phyloP scores from a whole-genome alignment of 2,888 invertebrate genomes.

The Periphyllus acericola region DNA sequence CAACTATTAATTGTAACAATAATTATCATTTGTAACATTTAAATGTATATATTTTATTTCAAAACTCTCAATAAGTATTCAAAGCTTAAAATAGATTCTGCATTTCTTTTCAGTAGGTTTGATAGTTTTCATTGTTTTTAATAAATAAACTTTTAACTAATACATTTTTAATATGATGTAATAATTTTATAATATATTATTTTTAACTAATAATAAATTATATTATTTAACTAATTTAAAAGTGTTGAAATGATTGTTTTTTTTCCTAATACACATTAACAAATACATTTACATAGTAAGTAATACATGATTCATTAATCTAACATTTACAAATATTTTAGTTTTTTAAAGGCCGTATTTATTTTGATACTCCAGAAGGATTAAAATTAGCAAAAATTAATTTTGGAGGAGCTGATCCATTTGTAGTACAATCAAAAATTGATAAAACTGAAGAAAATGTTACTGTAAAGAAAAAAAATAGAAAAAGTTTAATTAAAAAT shows the following conservation, averaged over 20 bases:
- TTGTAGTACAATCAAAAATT: conserved; percentile 66
- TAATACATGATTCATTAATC: not conserved
- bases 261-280: not conserved
- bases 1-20: too few relatives aligned
- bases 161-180: too few relatives aligned
- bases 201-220: too few relatives aligned
- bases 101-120: too few relatives aligned
- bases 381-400: conserved; percentile 76
- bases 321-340: conserved; percentile 67
- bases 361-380: conserved; percentile 77
- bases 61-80: too few relatives aligned
- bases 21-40: not conserved
- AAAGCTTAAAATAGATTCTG: too few relatives aligned
- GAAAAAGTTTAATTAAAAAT: conserved; percentile 53
- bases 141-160: too few relatives aligned
- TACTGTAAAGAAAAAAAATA: conserved; percentile 47
- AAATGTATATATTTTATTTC: not conserved
- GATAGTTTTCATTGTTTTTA: too few relatives aligned
- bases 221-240: not conserved
- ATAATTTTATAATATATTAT: too few relatives aligned
- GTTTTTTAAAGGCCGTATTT: conserved; percentile 82
- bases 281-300: too few relatives aligned
- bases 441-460: conserved; percentile 52
- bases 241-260: too few relatives aligned
- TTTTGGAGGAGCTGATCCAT: conserved; percentile 69